Base-by-base conservation (phyloP, 2,888 invertebrate species). In the Drosophila cracens region DNA sequence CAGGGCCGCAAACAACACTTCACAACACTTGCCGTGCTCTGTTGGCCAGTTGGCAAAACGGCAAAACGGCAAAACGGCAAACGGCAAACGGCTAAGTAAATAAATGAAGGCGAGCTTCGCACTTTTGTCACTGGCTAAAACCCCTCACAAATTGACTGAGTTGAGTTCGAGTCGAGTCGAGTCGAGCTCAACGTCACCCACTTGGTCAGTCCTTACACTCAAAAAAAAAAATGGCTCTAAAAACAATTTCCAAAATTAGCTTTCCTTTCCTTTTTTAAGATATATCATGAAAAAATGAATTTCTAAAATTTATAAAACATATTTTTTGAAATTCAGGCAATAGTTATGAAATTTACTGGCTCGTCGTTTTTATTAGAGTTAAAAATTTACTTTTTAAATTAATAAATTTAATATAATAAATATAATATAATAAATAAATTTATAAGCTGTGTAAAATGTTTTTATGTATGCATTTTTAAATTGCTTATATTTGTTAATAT, bases 1-100 rank as follows among this genome's bases (percentile, higher is more conserved):
- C 85, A 85, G 85, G 76, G 87, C 74, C 75, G 76, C 87, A 89
- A 88, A 88, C 85, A 85, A 71, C 85, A 85, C 89, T 85, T 74
- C 74, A 68, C 68, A 68, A 68, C 56, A 85, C 79, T 72, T 72
- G 71, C 71, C 75, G 62, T 54, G 46, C 25, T 25, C 58, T 34
- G 65, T 59, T 76, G 74, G 70, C 72, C 79, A 69, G 83, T 78
- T 77, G 63, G 63, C 71, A 72, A 83, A 77, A 64, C 71, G 49
- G 68, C 68, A 68, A 65, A 57, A 65, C 49, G 57, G 58, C 64
- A 25, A 65, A 63, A n/a, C 48, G 70, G 83, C 70, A 70, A 76
- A 65, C 75, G 70, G 83, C 70, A 70, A 76, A 65, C 75, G 78
- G 75, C 71, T 86, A 80, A 86, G 81, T 79, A 84, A 83, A 83